Percentiles rank a stretch among this genome's conserved stretches.
phyloP scores from a whole-genome alignment of 2,888 invertebrate species.

The Muschampia staudingeri region DNA sequence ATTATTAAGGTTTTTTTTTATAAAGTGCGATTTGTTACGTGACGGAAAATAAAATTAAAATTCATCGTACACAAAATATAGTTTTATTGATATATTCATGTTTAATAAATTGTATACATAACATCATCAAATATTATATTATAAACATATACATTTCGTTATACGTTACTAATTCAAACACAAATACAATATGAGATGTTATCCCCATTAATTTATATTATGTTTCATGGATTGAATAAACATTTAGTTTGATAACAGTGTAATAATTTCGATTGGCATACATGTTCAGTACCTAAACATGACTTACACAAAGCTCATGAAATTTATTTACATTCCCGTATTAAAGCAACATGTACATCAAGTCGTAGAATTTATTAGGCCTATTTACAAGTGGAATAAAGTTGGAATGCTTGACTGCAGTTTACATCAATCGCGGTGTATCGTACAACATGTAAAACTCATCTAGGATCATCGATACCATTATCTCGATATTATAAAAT shows the following conservation, averaged over 20 bases:
- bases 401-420: slow-evolving; percentile 89
- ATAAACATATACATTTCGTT: slow-evolving; percentile 91
- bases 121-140: slow-evolving; percentile 91
- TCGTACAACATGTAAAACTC: slow-evolving; percentile 84
- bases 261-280: slow-evolving; percentile 81
- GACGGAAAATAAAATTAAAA: slow-evolving; percentile 83
- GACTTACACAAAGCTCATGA: slow-evolving; percentile 82
- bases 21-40: slow-evolving; percentile 20
- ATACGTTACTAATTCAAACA: slow-evolving; percentile 90
- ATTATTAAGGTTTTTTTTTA: slow-evolving; percentile 22
- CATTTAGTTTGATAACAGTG: slow-evolving; percentile 84
- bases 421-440: slow-evolving; percentile 83
- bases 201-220: slow-evolving; percentile 84
- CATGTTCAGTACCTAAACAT: slow-evolving; percentile 81
- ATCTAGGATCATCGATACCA: slow-evolving; percentile 89
- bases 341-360: slow-evolving; percentile 87
- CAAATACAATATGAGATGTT: slow-evolving; percentile 91
- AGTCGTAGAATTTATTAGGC: slow-evolving; percentile 88
- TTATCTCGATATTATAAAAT: slow-evolving; percentile 80
- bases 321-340: slow-evolving; percentile 87
- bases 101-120: slow-evolving; percentile 92
- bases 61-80: slow-evolving; percentile 91
- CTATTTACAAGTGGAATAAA: slow-evolving; percentile 91
- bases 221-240: slow-evolving; percentile 83
- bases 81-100: slow-evolving; percentile 92